phyloP scores from a whole-genome alignment of 2,797 vertebrate genomes.

The Triplophysa yarkandensis region DNA sequence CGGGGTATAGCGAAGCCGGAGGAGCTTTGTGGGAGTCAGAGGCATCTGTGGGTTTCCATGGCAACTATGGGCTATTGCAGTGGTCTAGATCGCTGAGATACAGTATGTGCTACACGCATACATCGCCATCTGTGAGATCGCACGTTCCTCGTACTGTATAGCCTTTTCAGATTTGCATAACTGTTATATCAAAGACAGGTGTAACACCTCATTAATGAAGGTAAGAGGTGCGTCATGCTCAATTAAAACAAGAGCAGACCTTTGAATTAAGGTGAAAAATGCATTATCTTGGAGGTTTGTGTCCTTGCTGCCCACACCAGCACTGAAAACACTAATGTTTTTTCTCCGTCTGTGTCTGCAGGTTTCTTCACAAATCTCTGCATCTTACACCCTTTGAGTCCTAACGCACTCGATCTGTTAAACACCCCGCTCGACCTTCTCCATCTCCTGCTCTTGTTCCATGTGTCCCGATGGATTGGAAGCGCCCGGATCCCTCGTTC shows the following conservation, averaged over 20 bases:
- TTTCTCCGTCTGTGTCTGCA: conserved; percentile 55
- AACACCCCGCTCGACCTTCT: conserved; percentile 56
- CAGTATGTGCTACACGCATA: conserved; percentile 51
- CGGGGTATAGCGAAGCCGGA: conserved; percentile 34
- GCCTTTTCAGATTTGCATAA: conserved; percentile 31
- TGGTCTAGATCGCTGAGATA: conserved; percentile 47
- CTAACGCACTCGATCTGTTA: conserved; percentile 66
- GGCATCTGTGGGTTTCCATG: conserved; percentile 59
- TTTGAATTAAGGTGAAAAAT: conserved; percentile 29
- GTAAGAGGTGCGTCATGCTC: conserved; percentile 21
- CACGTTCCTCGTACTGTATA: conserved; percentile 34
- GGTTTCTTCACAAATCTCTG: conserved; percentile 61
- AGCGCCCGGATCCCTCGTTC: conserved; percentile 59
- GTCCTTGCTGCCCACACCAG: conserved; percentile 29
- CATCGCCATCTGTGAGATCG: conserved; percentile 51
- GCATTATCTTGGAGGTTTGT: conserved; percentile 2
- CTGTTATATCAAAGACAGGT: conserved; percentile 18
- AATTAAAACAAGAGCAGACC: conserved; percentile 38
- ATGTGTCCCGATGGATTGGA: conserved; percentile 72
- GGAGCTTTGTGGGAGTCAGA: conserved; percentile 56
- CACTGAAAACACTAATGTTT: conserved; percentile 32
- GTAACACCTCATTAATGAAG: conserved; percentile 29
- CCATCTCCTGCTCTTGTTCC: conserved; percentile 58
- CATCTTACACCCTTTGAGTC: conserved; percentile 61
- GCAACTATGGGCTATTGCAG: conserved; percentile 56